Conservation (phyloP, 2,797 vertebrate genomes). For the Enteromius unitaeniatus region DNA sequence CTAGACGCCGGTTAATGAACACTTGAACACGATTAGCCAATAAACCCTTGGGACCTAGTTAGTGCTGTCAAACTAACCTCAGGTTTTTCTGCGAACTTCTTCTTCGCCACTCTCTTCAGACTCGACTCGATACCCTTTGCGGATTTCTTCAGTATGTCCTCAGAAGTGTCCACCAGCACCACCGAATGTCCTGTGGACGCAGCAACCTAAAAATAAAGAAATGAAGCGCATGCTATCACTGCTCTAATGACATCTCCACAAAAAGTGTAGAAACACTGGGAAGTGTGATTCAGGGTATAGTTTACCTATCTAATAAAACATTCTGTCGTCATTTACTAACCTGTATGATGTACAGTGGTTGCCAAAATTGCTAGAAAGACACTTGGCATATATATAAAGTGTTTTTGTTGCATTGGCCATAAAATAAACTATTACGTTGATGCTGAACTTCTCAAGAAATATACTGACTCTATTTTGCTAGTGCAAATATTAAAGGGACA, state of each 20-base stretch:
- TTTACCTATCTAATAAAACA: background rate
- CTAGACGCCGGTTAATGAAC: slow-evolving; percentile 67
- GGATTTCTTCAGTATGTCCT: slow-evolving; percentile 89
- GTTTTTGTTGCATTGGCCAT: too few species aligned
- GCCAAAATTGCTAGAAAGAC: too few species aligned
- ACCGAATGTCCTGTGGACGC: slow-evolving; percentile 91
- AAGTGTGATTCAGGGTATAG: background rate
- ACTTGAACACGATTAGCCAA: background rate
- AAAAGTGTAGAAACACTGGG: background rate
- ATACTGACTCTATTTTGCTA: background rate
- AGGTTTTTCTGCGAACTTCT: slow-evolving; percentile 95
- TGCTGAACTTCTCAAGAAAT: background rate
- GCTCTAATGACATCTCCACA: background rate
- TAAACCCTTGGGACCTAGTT: background rate
- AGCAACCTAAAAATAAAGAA: slow-evolving; percentile 79
- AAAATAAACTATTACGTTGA: too few species aligned
- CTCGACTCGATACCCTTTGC: slow-evolving; percentile 88
- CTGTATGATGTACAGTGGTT: too few species aligned
- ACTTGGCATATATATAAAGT: too few species aligned
- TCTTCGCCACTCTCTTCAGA: slow-evolving; percentile 90
- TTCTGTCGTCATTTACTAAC: background rate
- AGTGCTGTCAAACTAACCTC: slow-evolving; percentile 77
- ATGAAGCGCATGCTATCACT: background rate
- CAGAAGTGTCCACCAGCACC: slow-evolving; percentile 90
- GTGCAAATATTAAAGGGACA: background rate